Evolutionary conservation across 2,113 vertebrate genomes (phyloP), one percentile per base, ranked within the genome.

Genomic region (Ictalurus furcatus): DNA sequence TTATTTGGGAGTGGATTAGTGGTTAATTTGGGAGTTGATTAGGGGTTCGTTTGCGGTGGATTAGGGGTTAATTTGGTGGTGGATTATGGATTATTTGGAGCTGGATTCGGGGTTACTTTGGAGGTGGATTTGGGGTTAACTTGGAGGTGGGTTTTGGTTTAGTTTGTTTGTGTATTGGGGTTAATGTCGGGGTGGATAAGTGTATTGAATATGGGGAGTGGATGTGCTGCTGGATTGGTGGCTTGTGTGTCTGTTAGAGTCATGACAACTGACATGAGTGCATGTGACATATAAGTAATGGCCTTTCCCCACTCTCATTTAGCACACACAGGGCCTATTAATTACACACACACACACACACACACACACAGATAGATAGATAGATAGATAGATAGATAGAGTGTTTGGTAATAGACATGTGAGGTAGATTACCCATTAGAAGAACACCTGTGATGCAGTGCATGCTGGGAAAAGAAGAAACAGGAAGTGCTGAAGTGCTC

Each of bases 261-360:
- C 61, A 28, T 84, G 83, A 67, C 83, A 69, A 54, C 37, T 90
- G 89, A 90, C 89, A 54, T 90, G 89, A 92, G 87, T 93, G 88
- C 30, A 95, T 89, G 86, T 95, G 95, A 96, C 94, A 93, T 90
- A 90, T 90, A 88, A 61, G 81, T 96, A 96, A 96, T 96, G 93
- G 91, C 95, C 96, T 92, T 92, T 93, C 92, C 95, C 91, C 96
- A 94, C 94, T 96, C 96, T 97, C 96, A 96, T 97, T 97, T 97
- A 97, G 93, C 96, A 95, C 95, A 94, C 96, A 95, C 93, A 96
- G 96, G 93, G 92, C 94, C 95, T 95, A 96, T 96, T 97, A 97
- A 97, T 97, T 97, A 96, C 94, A 93, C 11, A 14, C 19, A 40
- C 19, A 37, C 30, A 59, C 58, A 61, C 58, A 61, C n/a, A 80